Percentiles rank a stretch among this genome's conserved stretches.
These are phyloP conservation scores for Rhea americana DNA, from an alignment of 2,113 vertebrate genomes.

Conservation along the genomic window DNA sequence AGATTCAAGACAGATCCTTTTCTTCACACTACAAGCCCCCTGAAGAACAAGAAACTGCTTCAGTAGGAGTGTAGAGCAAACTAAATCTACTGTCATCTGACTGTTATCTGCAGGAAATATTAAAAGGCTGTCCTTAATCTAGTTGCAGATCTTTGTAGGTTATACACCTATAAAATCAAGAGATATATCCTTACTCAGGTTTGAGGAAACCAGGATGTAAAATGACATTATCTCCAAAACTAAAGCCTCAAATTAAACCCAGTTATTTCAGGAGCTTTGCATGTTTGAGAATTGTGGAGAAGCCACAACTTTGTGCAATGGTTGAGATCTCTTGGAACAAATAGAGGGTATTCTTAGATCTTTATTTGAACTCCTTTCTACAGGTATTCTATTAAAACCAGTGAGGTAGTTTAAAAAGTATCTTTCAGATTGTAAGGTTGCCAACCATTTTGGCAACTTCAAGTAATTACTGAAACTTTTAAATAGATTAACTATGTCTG, in stretches of 20 bases:
- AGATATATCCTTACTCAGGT: neutral
- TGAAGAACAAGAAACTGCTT: neutral
- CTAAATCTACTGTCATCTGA: neutral
- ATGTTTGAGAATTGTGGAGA: neutral
- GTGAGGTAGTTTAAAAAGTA: neutral
- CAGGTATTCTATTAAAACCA: neutral
- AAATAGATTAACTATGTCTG: neutral
- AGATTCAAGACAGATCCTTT: neutral
- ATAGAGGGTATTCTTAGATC: neutral
- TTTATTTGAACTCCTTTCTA: neutral
- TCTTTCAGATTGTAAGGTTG: neutral
- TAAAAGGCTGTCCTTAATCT: neutral
- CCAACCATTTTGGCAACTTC: neutral
- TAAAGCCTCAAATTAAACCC: neutral
- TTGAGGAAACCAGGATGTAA: neutral
- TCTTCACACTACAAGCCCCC: neutral
- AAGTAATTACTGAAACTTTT: neutral
- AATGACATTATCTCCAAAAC: neutral
- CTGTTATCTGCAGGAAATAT: neutral
- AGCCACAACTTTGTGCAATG: neutral
- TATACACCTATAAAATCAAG: neutral
- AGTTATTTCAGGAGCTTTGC: neutral
- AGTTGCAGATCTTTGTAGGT: neutral
- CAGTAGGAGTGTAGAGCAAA: neutral
- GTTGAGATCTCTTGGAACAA: neutral